Percentiles rank a stretch among this genome's conserved stretches.
Conservation (phyloP, 2,797 vertebrate species). For the Catostomus latipinnis region DNA sequence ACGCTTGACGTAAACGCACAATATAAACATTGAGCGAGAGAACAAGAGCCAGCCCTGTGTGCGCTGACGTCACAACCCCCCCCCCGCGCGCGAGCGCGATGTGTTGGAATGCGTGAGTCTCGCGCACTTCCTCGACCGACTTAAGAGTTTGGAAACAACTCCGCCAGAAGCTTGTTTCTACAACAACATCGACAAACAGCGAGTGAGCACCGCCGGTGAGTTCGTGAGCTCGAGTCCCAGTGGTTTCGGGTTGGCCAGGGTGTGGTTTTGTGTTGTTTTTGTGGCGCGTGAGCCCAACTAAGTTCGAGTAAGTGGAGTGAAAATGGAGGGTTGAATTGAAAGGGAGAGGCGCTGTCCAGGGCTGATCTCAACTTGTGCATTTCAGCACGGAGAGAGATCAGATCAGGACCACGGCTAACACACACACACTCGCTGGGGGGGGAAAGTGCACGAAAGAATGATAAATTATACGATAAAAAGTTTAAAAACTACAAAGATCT, state of each 20-base stretch:
- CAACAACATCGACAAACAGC: slow-evolving; percentile 1
- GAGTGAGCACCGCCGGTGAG: slow-evolving; percentile 19
- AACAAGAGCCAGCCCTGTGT: slow-evolving; percentile 33
- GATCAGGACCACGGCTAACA: slow-evolving; percentile 80
- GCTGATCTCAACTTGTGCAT: slow-evolving; percentile 75
- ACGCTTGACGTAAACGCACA: slow-evolving; percentile 3
- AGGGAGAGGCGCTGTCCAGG: slow-evolving; percentile 88
- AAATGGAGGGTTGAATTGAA: slow-evolving; percentile 75
- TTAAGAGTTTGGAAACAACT: slow-evolving; percentile 53
- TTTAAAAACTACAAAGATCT: neutral
- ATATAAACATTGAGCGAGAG: slow-evolving; percentile 16
- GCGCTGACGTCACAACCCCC: slow-evolving; percentile 71
- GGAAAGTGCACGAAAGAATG: slow-evolving; percentile 1
- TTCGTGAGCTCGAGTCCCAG: neutral
- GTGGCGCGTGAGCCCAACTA: slow-evolving; percentile 8
- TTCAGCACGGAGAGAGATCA: slow-evolving; percentile 56
- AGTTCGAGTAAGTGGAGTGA: slow-evolving; percentile 46
- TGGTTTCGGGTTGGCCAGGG: neutral
- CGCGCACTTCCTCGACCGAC: slow-evolving; percentile 60
- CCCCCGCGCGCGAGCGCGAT: slow-evolving; percentile 50
- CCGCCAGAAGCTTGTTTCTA: slow-evolving; percentile 36
- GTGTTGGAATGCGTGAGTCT: slow-evolving; percentile 83
- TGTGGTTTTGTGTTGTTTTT: slow-evolving; percentile 30
- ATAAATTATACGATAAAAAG: neutral
- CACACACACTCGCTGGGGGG: slow-evolving; percentile 36